phyloP scores from a whole-genome alignment of 2,797 vertebrate species.

The Oreochromis mossambicus region DNA sequence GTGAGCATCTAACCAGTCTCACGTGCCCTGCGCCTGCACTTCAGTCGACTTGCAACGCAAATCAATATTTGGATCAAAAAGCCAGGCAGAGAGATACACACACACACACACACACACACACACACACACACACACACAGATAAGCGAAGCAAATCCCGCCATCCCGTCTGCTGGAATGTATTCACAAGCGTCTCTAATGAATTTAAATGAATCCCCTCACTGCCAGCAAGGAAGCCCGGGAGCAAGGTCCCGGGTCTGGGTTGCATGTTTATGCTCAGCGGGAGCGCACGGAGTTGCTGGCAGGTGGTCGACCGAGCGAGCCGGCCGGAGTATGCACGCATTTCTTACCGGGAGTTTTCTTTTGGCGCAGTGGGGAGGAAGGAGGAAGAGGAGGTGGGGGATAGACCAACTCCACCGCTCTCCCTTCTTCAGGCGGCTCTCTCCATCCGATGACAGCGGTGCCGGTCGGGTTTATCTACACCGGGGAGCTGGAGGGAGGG shows the following conservation, averaged over 20 bases:
- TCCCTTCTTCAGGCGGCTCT: slow-evolving; percentile 71
- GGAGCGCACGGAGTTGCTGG: neutral
- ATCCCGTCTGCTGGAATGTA: slow-evolving; percentile 7
- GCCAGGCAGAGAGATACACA: neutral
- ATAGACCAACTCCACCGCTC: slow-evolving; percentile 69
- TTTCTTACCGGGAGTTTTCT: slow-evolving; percentile 75
- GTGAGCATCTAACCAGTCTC: neutral
- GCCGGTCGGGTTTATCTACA: slow-evolving; percentile 22
- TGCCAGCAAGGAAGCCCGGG: neutral
- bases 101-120: fast-evolving
- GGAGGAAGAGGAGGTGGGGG: slow-evolving; percentile 42
- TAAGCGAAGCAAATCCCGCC: neutral
- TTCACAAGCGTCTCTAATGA: neutral
- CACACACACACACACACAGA: fast-evolving
- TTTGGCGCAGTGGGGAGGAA: slow-evolving; percentile 70
- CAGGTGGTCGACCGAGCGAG: neutral
- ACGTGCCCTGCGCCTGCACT: neutral
- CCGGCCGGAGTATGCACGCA: slow-evolving; percentile 20
- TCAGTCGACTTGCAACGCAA: neutral
- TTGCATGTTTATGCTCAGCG: neutral
- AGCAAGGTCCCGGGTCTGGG: slow-evolving; percentile 12
- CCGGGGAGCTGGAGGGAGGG: neutral
- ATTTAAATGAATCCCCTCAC: neutral
- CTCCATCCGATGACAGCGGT: slow-evolving; percentile 69
- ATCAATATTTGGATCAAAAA: slow-evolving; percentile 5